Conservation (phyloP, 2,113 vertebrate species). For the Delphinapterus leucas region DNA sequence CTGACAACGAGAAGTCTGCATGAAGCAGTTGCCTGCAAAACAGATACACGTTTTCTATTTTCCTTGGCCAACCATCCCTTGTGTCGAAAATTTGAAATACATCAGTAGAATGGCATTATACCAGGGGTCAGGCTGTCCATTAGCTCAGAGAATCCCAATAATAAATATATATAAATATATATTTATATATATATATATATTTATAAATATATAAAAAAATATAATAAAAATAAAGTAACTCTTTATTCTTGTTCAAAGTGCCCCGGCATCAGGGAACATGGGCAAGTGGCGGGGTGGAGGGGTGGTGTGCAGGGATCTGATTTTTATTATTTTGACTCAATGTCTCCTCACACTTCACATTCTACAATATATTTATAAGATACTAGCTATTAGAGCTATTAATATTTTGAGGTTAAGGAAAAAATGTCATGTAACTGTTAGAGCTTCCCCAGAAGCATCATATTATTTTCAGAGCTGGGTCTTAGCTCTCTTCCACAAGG, state of each 20-base stretch:
- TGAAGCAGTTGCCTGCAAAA: background rate
- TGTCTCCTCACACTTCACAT: background rate
- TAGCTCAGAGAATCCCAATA: background rate
- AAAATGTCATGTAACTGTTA: background rate
- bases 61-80: background rate
- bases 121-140: background rate
- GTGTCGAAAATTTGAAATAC: background rate
- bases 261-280: background rate
- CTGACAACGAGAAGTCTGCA: background rate
- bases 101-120: background rate
- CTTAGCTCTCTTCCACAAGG: background rate
- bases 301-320: background rate
- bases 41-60: background rate
- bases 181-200: too few species aligned
- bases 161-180: too few species aligned
- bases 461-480: background rate
- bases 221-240: too few species aligned
- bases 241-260: background rate
- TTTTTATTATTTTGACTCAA: background rate
- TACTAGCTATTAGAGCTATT: background rate
- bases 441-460: background rate
- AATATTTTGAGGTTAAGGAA: background rate
- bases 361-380: background rate
- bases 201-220: too few species aligned
- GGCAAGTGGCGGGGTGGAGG: accelerated